Conservation (phyloP, 2,113 vertebrate genomes). For the Edolisoma coerulescens region DNA sequence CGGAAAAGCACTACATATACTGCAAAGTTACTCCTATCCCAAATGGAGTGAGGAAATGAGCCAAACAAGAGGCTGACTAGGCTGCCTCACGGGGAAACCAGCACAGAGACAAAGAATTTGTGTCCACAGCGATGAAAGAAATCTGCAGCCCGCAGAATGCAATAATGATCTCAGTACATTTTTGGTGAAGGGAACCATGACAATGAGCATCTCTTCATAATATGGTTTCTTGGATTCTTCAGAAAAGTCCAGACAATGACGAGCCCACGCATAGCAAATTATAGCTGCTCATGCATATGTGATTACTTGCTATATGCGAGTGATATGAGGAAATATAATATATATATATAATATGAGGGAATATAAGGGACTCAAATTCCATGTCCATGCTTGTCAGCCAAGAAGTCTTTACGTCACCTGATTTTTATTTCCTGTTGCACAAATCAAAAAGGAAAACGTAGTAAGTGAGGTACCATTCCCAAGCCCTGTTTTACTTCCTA, state of each 20-base stretch:
- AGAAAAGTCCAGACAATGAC: background rate
- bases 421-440: background rate
- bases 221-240: background rate
- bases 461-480: background rate
- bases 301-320: background rate
- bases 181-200: background rate
- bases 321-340: background rate
- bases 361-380: background rate
- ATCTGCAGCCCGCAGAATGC: background rate
- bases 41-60: background rate
- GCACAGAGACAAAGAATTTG: background rate
- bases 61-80: background rate
- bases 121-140: background rate
- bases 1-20: background rate
- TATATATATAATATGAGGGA: background rate
- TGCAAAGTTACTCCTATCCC: background rate
- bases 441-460: background rate
- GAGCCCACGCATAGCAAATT: background rate
- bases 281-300: background rate
- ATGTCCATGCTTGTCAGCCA: background rate
- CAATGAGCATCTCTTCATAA: background rate
- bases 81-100: background rate
- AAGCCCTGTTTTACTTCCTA: background rate
- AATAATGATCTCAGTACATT: background rate
- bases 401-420: background rate